Base-by-base conservation (phyloP, 2,888 invertebrate species). In the Periphyllus acericola region DNA sequence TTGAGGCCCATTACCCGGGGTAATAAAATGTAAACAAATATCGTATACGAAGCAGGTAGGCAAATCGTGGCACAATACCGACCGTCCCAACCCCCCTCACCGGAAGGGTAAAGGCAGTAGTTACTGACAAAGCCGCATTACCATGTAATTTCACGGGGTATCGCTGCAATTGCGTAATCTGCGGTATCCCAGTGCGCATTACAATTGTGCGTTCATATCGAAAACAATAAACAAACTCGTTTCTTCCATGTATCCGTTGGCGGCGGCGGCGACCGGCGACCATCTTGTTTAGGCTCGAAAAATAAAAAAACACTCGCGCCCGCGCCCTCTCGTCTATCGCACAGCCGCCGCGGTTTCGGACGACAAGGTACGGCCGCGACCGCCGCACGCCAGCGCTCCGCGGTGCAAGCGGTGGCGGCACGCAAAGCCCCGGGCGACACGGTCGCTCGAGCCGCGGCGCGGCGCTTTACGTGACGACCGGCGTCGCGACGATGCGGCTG, bases 271-370 rank as follows among this genome's bases (percentile, higher is more conserved):
- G 72, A 40, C 29, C 80, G 79, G 55, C 87, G 74, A 81, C 87
- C 87, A 87, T 87, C n/a, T 87, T 87, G 87, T 87, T 81, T 81
- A 52, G 52, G 79, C 80, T 60, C 72, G n/a, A 40, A 86, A 71
- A 79, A 52, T 40, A 79, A 60, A 25, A 60, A 52, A 83, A 74
- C 17, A 83, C 32, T 60, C 21, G 83, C 74, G 60, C 83, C 55
- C 83, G 74, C 83, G 74, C 74, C 83, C 75, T 55, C 83, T 46
- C 75, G 83, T 76, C 83, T 29, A 34, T 34, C 55, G n/a, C 29
- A 40, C 29, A 29, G 40, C 40, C 55, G 29, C 74, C 75, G 66
- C 29, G 76, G 78, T 11, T 1, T 32, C 11, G 5, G 36, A 25
- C 19, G 6, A 46, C 66, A 83, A 83, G 83, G 83, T 84, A 66